A percentile compares a stretch with the other conserved stretches of the same genome.
Conservation (phyloP, 2,113 vertebrate species). For the Lagopus muta region DNA sequence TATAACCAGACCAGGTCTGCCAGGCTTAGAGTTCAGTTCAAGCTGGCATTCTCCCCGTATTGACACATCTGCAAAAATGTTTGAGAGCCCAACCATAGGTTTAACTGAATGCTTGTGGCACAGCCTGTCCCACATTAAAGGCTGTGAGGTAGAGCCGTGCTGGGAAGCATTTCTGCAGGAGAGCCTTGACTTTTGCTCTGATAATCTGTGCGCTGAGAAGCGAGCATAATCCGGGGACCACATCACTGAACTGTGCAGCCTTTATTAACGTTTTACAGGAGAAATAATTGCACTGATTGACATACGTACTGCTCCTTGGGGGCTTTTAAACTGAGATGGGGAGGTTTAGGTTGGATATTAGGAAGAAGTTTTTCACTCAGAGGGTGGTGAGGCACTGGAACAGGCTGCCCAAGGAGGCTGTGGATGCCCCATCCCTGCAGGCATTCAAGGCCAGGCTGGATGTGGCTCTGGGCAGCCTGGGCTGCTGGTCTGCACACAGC, state of each 20-base stretch:
- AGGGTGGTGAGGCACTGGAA: no score
- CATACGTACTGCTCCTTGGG: neutral
- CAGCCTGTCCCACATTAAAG: neutral
- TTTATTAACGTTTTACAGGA: neutral
- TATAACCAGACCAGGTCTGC: neutral
- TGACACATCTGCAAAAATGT: neutral
- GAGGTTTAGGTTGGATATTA: no score
- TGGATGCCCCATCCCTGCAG: no score
- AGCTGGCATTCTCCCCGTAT: neutral
- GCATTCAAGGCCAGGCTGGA: no score
- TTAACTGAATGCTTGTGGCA: rapidly evolving
- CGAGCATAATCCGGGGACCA: neutral
- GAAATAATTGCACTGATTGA: neutral
- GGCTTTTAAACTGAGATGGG: neutral
- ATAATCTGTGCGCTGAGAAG: neutral
- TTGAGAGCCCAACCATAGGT: neutral
- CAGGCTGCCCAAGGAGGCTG: no score
- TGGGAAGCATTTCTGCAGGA: neutral
- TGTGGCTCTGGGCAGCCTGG: no score
- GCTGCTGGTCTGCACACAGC: no score
- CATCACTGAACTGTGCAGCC: neutral
- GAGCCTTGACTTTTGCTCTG: neutral
- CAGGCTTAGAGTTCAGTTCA: neutral
- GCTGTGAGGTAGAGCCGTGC: neutral
- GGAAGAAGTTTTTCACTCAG: no score